Conservation (phyloP, 2,888 invertebrate genomes). For the Maniola hyperantus region DNA sequence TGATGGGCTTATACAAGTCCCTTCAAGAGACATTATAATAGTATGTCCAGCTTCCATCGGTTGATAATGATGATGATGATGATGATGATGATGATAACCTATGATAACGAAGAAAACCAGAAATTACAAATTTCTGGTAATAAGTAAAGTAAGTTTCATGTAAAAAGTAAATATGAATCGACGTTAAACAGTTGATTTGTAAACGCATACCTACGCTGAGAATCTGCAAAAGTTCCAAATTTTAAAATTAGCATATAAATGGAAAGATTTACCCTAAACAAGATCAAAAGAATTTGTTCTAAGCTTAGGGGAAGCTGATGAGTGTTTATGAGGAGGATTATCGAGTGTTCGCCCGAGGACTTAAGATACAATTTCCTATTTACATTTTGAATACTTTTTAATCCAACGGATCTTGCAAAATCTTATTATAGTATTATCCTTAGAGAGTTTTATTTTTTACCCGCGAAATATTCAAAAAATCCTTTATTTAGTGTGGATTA, state of each 20-base stretch:
- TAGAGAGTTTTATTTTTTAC: not conserved
- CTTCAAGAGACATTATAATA: too few relatives aligned
- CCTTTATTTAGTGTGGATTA: too few relatives aligned
- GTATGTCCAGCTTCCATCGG: too few relatives aligned
- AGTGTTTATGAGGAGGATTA: slow-evolving; percentile 64
- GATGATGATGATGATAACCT: too few relatives aligned
- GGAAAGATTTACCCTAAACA: slow-evolving; percentile 80
- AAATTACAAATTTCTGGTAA: too few relatives aligned
- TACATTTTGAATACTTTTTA: slow-evolving; percentile 58
- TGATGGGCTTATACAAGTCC: too few relatives aligned
- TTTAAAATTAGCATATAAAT: slow-evolving; percentile 80
- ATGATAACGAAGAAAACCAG: too few relatives aligned
- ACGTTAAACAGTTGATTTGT: too few relatives aligned
- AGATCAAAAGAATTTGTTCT: slow-evolving; percentile 79
- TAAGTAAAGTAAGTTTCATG: too few relatives aligned
- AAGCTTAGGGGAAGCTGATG: slow-evolving; percentile 65
- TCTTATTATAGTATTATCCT: not conserved
- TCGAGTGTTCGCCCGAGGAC: slow-evolving; percentile 51
- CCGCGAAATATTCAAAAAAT: not conserved
- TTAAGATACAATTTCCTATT: slow-evolving; percentile 54
- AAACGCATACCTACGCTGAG: slow-evolving; percentile 51
- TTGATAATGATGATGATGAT: too few relatives aligned
- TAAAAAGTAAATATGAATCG: too few relatives aligned
- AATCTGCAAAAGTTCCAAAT: slow-evolving; percentile 60
- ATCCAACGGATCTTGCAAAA: slow-evolving; percentile 37